These are phyloP conservation scores for Nannobrachium achirus DNA, from an alignment of 2,113 vertebrate species.

Conservation along the genomic window DNA sequence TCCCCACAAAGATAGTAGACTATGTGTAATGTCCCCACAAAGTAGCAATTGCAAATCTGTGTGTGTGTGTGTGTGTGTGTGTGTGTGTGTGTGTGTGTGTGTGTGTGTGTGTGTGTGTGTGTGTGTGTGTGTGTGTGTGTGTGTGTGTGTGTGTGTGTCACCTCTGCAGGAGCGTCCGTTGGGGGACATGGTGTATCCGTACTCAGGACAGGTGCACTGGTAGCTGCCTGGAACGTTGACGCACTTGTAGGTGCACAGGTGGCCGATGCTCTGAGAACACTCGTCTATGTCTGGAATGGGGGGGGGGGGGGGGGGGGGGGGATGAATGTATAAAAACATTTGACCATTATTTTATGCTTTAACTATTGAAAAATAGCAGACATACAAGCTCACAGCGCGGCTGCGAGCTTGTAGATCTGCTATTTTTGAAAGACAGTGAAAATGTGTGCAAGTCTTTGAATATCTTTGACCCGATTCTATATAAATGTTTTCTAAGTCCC, in stretches of 20 bases:
- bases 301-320: background rate
- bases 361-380: too few species aligned
- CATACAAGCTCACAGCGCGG: too few species aligned
- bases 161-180: slow-evolving; percentile 92
- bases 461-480: too few species aligned
- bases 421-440: too few species aligned
- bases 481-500: too few species aligned
- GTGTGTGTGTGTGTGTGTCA: slow-evolving; percentile 54
- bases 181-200: slow-evolving; percentile 88
- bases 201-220: slow-evolving; percentile 89
- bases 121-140: background rate
- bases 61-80: background rate
- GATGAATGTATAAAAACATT: background rate
- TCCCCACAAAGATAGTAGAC: too few species aligned
- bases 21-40: too few species aligned
- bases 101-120: background rate
- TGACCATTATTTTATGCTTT: too few species aligned
- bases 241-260: slow-evolving; percentile 92
- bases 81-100: background rate
- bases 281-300: slow-evolving; percentile 88
- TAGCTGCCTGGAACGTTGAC: slow-evolving; percentile 92
- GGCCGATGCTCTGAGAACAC: slow-evolving; percentile 86
- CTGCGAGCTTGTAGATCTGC: too few species aligned
- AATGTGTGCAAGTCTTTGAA: too few species aligned
- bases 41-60: too few species aligned